These are phyloP conservation scores for Galeopterus variegatus DNA, from an alignment of 2,113 vertebrate species.

Conservation along the genomic window DNA sequence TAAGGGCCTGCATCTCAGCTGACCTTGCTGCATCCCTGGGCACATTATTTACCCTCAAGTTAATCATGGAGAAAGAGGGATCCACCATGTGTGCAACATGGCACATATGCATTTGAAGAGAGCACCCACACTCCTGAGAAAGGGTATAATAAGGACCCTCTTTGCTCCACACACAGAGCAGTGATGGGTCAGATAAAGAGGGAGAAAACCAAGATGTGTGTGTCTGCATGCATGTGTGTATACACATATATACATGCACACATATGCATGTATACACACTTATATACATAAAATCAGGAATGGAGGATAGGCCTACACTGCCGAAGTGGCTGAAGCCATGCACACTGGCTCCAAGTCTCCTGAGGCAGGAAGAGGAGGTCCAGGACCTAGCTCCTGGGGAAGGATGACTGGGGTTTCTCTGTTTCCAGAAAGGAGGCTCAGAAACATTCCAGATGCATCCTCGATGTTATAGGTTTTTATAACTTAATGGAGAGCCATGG, in stretches of 20 bases:
- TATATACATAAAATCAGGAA: neutral
- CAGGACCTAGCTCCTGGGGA: neutral
- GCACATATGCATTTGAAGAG: accelerated
- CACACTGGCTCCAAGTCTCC: neutral
- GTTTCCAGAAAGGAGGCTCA: neutral
- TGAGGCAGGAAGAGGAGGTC: neutral
- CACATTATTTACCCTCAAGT: no score
- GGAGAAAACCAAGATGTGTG: neutral
- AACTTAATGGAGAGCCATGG: no score
- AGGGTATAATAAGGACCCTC: no score
- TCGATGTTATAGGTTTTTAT: no score
- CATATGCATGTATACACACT: accelerated
- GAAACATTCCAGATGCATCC: neutral
- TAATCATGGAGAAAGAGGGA: neutral
- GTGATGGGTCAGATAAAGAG: accelerated
- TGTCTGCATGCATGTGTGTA: no score
- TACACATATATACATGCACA: accelerated
- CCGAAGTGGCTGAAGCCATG: no score
- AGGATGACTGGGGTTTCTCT: no score
- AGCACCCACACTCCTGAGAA: accelerated
- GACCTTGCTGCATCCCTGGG: neutral
- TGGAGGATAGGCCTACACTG: no score
- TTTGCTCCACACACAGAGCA: neutral
- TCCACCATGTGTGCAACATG: accelerated
- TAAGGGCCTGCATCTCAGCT: neutral